These are phyloP conservation scores for Zaprionus capensis DNA, from an alignment of 1,140 invertebrate genomes.

Conservation along the genomic window DNA sequence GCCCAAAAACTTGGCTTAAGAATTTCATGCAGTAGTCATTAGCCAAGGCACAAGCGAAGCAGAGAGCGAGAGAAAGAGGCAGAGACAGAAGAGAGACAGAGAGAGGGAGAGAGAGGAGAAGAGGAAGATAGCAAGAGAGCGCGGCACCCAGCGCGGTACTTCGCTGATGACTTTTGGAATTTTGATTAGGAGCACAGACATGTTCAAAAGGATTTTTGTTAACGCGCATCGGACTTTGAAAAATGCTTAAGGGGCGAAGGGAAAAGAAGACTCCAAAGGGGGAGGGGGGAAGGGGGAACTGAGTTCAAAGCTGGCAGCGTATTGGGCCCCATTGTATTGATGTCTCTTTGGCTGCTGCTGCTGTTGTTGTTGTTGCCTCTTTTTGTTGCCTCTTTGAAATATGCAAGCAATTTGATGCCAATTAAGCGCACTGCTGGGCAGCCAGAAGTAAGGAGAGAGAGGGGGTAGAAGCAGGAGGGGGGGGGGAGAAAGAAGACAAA, in stretches of 20 bases:
- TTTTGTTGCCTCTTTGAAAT: slow-evolving; percentile 61
- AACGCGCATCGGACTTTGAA: slow-evolving; percentile 80
- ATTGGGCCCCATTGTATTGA: slow-evolving; percentile 76
- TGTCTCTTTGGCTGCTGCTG: slow-evolving; percentile 43
- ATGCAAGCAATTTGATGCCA: slow-evolving; percentile 80
- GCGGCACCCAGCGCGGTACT: slow-evolving; percentile 34
- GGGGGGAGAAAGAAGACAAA: background rate
- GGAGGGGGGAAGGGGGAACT: background rate
- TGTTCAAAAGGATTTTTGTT: slow-evolving; percentile 83
- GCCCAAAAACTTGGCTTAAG: slow-evolving; percentile 66
- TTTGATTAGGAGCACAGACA: slow-evolving; percentile 82
- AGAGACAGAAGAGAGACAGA: background rate
- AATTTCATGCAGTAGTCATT: slow-evolving; percentile 77
- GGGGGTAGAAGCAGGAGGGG: background rate
- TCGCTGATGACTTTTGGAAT: slow-evolving; percentile 80
- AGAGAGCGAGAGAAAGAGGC: background rate
- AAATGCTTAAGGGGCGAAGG: slow-evolving; percentile 49
- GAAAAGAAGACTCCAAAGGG: background rate
- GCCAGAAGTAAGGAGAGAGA: background rate
- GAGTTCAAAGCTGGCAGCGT: slow-evolving; percentile 1
- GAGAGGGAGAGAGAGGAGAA: background rate
- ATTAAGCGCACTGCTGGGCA: slow-evolving; percentile 58
- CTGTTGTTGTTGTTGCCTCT: slow-evolving; percentile 20
- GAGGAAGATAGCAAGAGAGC: slow-evolving; percentile 46
- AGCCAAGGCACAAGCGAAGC: slow-evolving; percentile 44